Conservation (phyloP, 2,888 invertebrate genomes). For the Sympetrum striolatum region DNA sequence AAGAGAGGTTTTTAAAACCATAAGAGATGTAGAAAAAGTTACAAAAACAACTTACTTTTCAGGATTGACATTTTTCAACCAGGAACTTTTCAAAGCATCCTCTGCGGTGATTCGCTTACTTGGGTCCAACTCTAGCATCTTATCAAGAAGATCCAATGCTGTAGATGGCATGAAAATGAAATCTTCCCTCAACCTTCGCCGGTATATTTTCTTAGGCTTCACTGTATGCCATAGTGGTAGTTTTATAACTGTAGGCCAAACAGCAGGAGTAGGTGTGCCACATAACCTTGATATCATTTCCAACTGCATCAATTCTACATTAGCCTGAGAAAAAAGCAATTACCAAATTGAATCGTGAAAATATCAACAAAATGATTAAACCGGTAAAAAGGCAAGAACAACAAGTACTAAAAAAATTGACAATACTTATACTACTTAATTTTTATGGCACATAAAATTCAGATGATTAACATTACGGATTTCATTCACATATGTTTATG, state of each 20-base stretch:
- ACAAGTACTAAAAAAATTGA: not conserved
- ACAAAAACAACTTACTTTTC: constrained; percentile 77
- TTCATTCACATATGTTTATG: too few species aligned
- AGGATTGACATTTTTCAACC: constrained; percentile 90
- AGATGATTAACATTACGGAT: too few species aligned
- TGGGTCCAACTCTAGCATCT: constrained; percentile 96
- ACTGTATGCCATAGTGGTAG: constrained; percentile 91
- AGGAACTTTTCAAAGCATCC: constrained; percentile 88
- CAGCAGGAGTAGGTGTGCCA: constrained; percentile 94
- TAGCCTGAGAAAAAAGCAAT: constrained; percentile 69
- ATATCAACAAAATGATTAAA: not conserved
- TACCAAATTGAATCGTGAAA: not conserved
- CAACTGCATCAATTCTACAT: constrained; percentile 89
- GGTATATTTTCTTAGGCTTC: constrained; percentile 88
- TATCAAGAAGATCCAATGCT: constrained; percentile 90
- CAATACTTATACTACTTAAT: not conserved
- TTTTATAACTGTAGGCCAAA: constrained; percentile 95
- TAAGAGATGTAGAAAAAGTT: not conserved
- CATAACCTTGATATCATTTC: constrained; percentile 94
- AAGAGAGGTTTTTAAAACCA: too few species aligned
- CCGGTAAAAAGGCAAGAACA: not conserved
- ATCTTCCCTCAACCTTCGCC: constrained; percentile 88
- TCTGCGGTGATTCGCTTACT: constrained; percentile 91
- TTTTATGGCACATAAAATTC: not conserved
- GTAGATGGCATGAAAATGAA: constrained; percentile 89